A percentile compares a stretch with the other conserved stretches of the same genome.
These are phyloP conservation scores for Octopus bimaculoides DNA, from an alignment of 1,140 invertebrate genomes.

Conservation along the genomic window DNA sequence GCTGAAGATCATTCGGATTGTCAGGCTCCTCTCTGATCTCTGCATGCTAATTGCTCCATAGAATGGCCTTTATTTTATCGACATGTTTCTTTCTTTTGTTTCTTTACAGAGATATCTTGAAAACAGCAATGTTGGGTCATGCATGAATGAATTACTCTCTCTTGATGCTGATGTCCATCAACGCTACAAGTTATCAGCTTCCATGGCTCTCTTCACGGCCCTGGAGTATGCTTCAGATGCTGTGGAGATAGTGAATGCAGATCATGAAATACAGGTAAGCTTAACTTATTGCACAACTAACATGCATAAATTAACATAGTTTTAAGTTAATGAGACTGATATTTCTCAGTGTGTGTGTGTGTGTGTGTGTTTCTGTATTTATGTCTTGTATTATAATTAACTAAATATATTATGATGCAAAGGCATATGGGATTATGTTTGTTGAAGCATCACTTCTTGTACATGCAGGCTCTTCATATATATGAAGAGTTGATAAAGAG, in stretches of 20 bases:
- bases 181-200: constrained; percentile 61
- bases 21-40: no score
- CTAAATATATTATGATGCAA: no score
- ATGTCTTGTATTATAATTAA: no score
- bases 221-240: constrained; percentile 81
- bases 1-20: no score
- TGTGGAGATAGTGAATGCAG: constrained; percentile 81
- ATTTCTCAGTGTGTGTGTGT: not conserved
- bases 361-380: not conserved
- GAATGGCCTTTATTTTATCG: not conserved
- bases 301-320: no score
- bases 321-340: not conserved
- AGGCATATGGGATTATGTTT: no score
- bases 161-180: constrained; percentile 69
- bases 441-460: no score
- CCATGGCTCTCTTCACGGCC: constrained; percentile 78
- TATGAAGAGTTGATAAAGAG: no score
- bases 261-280: constrained; percentile 77
- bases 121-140: constrained; percentile 67
- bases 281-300: no score
- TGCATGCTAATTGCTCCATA: no score
- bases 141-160: constrained; percentile 72
- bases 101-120: constrained; percentile 70
- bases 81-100: constrained; percentile 16
- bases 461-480: no score